Evolutionary conservation across 2,113 vertebrate genomes (phyloP).

Genomic region (Hepsetus odoe): DNA sequence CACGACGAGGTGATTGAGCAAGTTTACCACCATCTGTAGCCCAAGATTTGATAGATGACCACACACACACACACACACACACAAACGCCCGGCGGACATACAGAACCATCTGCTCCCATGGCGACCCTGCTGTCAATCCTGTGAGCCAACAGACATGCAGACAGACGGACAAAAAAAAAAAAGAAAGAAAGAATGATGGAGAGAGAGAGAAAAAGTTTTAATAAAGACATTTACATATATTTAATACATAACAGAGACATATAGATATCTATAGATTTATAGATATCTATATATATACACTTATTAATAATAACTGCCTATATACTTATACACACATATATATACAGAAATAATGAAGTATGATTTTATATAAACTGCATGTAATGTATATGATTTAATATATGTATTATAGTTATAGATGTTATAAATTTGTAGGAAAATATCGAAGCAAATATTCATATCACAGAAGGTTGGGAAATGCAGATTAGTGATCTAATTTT

Average conservation of each 20-base stretch:
- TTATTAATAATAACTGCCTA: too few species aligned
- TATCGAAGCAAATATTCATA: not conserved
- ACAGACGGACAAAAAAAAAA: conserved; percentile 56
- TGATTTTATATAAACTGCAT: too few species aligned
- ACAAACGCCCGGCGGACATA: conserved; percentile 25
- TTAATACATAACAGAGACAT: too few species aligned
- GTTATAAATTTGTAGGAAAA: too few species aligned
- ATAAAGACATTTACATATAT: too few species aligned
- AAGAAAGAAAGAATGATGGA: conserved; percentile 57
- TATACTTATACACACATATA: too few species aligned
- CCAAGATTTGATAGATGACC: conserved; percentile 49
- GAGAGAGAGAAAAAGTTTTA: conserved; percentile 50
- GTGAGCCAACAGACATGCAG: conserved; percentile 36
- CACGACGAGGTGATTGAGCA: conserved; percentile 15
- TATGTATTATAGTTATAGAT: too few species aligned
- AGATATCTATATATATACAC: too few species aligned
- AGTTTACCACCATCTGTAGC: conserved; percentile 52
- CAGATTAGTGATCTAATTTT: not conserved
- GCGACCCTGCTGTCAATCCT: conserved; percentile 47
- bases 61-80: conserved; percentile 17
- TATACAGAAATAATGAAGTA: too few species aligned
- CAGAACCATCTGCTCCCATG: conserved; percentile 46
- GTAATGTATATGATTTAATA: too few species aligned
- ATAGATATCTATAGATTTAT: too few species aligned
- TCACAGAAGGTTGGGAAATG: not conserved